These are phyloP conservation scores for Tholera decimalis DNA, from an alignment of 2,888 invertebrate species.

Conservation along the genomic window DNA sequence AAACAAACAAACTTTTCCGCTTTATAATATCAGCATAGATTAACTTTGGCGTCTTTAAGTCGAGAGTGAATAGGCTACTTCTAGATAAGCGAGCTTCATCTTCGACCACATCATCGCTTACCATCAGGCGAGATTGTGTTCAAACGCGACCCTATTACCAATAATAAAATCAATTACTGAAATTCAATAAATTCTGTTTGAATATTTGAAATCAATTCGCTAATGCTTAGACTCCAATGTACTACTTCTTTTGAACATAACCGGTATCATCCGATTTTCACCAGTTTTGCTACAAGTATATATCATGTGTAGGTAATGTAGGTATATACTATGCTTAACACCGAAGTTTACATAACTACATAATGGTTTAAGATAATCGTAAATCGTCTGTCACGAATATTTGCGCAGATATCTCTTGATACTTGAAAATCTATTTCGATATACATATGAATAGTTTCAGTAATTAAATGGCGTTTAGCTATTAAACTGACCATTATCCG, in stretches of 20 bases:
- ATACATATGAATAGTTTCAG: conserved; percentile 21
- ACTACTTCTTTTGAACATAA: conserved; percentile 21
- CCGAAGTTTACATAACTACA: conserved; percentile 48
- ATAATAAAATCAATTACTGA: neutral
- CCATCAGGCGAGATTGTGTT: too few species aligned
- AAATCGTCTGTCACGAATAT: conserved; percentile 58
- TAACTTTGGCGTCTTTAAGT: too few species aligned
- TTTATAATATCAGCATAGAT: too few species aligned
- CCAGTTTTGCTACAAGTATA: conserved; percentile 21
- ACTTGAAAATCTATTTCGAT: conserved; percentile 40
- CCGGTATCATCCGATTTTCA: conserved; percentile 42
- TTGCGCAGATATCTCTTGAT: conserved; percentile 33
- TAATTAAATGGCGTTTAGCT: conserved; percentile 30
- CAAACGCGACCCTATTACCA: too few species aligned
- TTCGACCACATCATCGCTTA: too few species aligned
- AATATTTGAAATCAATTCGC: conserved; percentile 15
- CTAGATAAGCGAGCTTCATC: too few species aligned
- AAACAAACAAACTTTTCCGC: too few species aligned
- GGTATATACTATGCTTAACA: conserved; percentile 17
- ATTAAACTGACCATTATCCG: conserved; percentile 38
- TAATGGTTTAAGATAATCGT: conserved; percentile 41
- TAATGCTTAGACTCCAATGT: conserved; percentile 6
- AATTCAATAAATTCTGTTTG: conserved; percentile 6
- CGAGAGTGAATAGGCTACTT: too few species aligned
- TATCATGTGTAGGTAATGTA: conserved; percentile 44